phyloP scores from a whole-genome alignment of 1,140 invertebrate genomes.

The Pachypeltis micranthus region DNA sequence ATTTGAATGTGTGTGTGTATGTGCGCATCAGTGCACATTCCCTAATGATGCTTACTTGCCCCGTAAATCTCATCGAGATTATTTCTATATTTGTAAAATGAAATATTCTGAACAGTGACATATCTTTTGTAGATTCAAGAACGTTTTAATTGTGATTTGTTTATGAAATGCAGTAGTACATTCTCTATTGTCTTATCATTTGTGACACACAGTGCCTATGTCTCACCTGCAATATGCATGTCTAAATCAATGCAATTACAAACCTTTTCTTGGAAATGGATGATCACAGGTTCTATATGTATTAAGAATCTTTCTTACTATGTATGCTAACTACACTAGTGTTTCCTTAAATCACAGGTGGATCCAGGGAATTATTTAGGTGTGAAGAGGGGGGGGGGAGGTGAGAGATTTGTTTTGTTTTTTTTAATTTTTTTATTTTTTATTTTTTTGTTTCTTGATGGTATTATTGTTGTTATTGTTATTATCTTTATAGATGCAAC shows the following conservation, averaged over 20 bases:
- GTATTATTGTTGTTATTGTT: too few species aligned
- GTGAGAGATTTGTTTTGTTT: too few species aligned
- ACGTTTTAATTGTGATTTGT: background rate
- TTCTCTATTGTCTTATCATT: background rate
- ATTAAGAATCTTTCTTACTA: background rate
- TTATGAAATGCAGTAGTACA: background rate
- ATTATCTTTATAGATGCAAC: too few species aligned
- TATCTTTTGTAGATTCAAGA: background rate
- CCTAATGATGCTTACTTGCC: background rate
- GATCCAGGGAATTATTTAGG: background rate
- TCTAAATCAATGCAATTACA: conserved; percentile 11
- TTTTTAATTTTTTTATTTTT: background rate
- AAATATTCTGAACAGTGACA: conserved; percentile 4
- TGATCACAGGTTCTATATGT: background rate
- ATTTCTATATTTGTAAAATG: conserved; percentile 4
- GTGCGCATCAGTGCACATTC: background rate
- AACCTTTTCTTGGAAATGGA: background rate
- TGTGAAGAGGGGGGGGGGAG: background rate
- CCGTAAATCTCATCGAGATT: background rate
- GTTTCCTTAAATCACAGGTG: background rate
- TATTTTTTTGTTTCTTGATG: too few species aligned
- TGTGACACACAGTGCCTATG: conserved; percentile 7
- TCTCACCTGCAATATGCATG: background rate
- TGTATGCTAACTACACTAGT: background rate
- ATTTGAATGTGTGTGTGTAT: background rate